Base-by-base conservation (phyloP, 2,113 vertebrate species). In the Forbesichthys papilliferus region DNA sequence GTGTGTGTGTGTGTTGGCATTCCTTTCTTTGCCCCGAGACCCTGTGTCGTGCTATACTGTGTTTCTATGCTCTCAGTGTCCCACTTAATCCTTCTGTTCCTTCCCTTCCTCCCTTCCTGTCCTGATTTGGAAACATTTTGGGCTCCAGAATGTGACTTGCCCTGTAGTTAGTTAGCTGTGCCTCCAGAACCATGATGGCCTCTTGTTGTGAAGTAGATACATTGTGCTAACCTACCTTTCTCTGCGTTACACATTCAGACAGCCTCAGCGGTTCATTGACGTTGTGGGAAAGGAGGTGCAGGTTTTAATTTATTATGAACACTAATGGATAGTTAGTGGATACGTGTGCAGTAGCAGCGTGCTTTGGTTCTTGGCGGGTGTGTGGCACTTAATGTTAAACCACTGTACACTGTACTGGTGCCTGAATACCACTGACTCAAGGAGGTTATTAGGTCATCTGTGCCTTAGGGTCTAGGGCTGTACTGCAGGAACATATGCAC, bases 121-220 rank as follows among this genome's bases (percentile, higher is more conserved):
- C 85, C 84, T 90, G 88, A 91, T 92, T 90, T 90, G 88, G 89
- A 92, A 89, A 87, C 61, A 79, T 82, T 84, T 86, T 80, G 87
- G 87, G 88, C 84, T 87, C 86, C 82, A 91, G 82, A 71, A 67
- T 54, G 42, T 56, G 47, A 66, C 52, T 9, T 9, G 70, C 67
- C 68, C 36, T 12, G 46, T 55, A 62, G 47, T 80, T 55, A 60
- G 47, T 80, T 72, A 33, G 9, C 72, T 18, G 48, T 20, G 12
- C 57, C 73, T 55, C 11, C 14, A 42, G 1, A 42, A 46, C 13
- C 33, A 12, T 12, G 10, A 62, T 42, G 10, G 60, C 3, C 11
- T 6, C 1, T 51, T 27, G 34, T 3, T 47, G 20, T 61, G 5
- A 61, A 9, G 8, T 8, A 46, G 4, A 42, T 11, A 7, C 10